Conservation (phyloP, 1,140 invertebrate species). For the Apis cerana region DNA sequence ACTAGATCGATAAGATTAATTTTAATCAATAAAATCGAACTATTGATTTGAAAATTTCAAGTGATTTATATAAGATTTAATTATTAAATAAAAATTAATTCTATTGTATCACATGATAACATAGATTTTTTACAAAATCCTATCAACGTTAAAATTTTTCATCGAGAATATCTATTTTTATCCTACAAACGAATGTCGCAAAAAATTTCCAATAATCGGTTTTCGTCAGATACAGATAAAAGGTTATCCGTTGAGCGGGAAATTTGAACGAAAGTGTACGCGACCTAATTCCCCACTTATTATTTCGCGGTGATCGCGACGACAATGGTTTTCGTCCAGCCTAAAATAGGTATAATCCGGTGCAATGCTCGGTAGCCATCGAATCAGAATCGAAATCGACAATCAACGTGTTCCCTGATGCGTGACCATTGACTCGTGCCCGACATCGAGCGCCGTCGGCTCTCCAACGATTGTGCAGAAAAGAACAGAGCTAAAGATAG, state of each 20-base stretch:
- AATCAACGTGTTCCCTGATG: conserved; percentile 16
- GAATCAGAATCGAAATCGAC: conserved; percentile 12
- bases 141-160: too few species aligned
- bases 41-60: too few species aligned
- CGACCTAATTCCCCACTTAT: conserved; percentile 2
- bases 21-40: too few species aligned
- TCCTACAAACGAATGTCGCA: too few species aligned
- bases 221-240: too few species aligned
- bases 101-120: too few species aligned
- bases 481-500: conserved; percentile 36
- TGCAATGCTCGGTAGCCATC: not conserved
- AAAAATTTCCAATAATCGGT: too few species aligned
- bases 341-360: not conserved
- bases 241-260: not conserved
- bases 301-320: conserved; percentile 6
- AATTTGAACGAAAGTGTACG: not conserved
- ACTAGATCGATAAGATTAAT: too few species aligned
- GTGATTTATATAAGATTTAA: too few species aligned
- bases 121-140: too few species aligned
- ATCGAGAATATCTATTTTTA: too few species aligned
- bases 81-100: too few species aligned
- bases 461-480: not conserved
- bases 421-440: conserved; percentile 35
- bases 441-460: not conserved
- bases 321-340: not conserved